Base-by-base conservation (phyloP, 2,113 vertebrate genomes). In the Ivindomyrus marchei region DNA sequence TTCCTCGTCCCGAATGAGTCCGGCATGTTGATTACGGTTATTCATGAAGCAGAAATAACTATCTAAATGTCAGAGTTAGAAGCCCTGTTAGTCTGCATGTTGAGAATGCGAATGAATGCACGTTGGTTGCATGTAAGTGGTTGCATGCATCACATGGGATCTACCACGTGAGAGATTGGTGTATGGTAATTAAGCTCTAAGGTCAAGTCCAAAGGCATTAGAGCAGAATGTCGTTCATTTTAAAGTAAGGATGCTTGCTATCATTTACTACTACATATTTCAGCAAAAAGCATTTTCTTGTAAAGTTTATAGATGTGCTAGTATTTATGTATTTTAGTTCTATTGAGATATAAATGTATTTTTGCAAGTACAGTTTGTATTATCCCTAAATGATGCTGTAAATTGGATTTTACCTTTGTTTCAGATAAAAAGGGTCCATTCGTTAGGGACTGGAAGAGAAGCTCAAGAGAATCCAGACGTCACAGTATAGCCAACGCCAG, bases 361-460 rank as follows among this genome's bases (percentile, higher is more conserved):
- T 84, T n/a, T 77, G 6, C 1, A 17, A 36, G 4, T 74, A 36
- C 31, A 74, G 13, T 74, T 36, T 77, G 31, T 77, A 39, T 77
- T 17, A 19, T 77, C 70, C 36, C 31, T 39, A 77, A 77, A 77
- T 19, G 31, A 77, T 15, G 15, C 27, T 17, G 70, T 77, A 19
- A 39, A 9, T 45, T 89, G 88, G 52, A 88, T 90, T 83, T 88
- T 90, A 13, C 94, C 92, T 93, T 92, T 90, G 27, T 53, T 84
- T 56, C 90, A 94, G 95, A 94, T 92, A 86, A 93, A 87, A 91
- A 90, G 90, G 93, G 92, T 88, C 84, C 36, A 77, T 89, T 92
- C 89, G 89, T 91, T 90, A 92, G 93, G 91, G 94, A 94, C 93
- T 92, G 91, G 91, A 95, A 93, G 90, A 93, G 93, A 85, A 93